Evolutionary conservation across 2,797 vertebrate genomes (phyloP).

Genomic region (Coracias cyanogaster): DNA sequence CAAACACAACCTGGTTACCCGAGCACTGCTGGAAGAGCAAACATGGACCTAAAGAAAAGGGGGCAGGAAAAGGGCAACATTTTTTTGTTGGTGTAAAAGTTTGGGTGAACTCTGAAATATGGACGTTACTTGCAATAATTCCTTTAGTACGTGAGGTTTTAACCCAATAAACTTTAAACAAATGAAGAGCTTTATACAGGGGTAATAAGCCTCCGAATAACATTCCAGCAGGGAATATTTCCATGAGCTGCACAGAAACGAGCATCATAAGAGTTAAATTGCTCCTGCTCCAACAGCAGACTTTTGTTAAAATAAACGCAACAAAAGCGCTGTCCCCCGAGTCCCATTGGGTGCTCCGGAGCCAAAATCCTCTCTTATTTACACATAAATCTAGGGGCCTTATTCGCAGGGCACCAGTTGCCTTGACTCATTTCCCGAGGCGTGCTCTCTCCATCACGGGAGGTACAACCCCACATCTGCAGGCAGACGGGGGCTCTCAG

Average conservation of each 20-base stretch:
- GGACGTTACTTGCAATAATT: background rate
- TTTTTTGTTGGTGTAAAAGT: background rate
- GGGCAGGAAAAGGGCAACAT: background rate
- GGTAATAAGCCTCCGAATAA: background rate
- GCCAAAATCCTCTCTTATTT: constrained; percentile 42
- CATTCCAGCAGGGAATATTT: constrained; percentile 7
- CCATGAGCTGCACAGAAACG: background rate
- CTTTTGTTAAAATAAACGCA: constrained; percentile 50
- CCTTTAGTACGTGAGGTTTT: background rate
- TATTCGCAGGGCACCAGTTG: constrained; percentile 9
- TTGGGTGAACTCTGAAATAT: background rate
- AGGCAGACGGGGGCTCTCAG: background rate
- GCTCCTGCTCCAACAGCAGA: constrained; percentile 15
- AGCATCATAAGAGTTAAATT: constrained; percentile 53
- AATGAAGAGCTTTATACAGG: background rate
- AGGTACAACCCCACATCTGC: constrained; percentile 41
- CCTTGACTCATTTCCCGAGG: background rate
- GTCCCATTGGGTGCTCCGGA: background rate
- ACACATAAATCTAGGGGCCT: constrained; percentile 36
- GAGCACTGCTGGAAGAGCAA: background rate
- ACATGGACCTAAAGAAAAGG: background rate
- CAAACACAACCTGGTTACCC: background rate
- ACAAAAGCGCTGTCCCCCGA: constrained; percentile 19
- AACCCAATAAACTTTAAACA: constrained; percentile 3
- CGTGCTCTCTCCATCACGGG: background rate